Conservation (phyloP, 2,113 vertebrate genomes). For the Gobiocypris rarus region DNA sequence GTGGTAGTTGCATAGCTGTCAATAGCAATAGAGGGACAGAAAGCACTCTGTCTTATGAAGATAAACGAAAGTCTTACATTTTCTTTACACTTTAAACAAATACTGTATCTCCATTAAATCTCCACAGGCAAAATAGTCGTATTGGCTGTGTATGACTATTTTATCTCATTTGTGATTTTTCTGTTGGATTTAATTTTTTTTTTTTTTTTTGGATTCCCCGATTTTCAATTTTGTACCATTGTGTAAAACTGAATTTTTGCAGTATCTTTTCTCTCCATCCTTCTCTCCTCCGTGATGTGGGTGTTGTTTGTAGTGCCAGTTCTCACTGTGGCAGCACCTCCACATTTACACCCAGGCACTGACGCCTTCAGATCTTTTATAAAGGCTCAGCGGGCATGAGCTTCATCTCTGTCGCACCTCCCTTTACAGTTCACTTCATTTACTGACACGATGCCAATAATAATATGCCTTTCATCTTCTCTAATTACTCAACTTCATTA, state of each 20-base stretch:
- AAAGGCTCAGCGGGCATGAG: constrained; percentile 24
- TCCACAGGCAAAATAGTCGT: too few species aligned
- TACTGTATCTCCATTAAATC: too few species aligned
- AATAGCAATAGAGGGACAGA: too few species aligned
- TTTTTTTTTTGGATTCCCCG: too few species aligned
- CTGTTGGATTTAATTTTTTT: too few species aligned
- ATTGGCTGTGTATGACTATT: not conserved
- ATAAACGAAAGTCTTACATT: too few species aligned
- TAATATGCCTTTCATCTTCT: constrained; percentile 19
- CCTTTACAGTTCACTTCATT: constrained; percentile 47
- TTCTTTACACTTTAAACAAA: too few species aligned
- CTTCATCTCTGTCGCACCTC: constrained; percentile 41
- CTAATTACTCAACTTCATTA: constrained; percentile 38
- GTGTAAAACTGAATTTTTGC: not conserved
- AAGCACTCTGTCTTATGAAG: too few species aligned
- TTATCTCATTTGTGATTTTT: not conserved
- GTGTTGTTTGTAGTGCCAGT: constrained; percentile 32
- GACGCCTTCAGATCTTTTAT: constrained; percentile 45
- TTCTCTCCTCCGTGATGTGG: not conserved
- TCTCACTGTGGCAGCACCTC: constrained; percentile 23
- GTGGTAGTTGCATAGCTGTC: too few species aligned
- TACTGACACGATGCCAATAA: constrained; percentile 39
- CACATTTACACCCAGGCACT: constrained; percentile 36
- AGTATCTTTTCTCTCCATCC: not conserved
- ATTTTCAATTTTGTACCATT: not conserved